Conservation (phyloP, 2,888 invertebrate genomes). For the Melanotus villosus region DNA sequence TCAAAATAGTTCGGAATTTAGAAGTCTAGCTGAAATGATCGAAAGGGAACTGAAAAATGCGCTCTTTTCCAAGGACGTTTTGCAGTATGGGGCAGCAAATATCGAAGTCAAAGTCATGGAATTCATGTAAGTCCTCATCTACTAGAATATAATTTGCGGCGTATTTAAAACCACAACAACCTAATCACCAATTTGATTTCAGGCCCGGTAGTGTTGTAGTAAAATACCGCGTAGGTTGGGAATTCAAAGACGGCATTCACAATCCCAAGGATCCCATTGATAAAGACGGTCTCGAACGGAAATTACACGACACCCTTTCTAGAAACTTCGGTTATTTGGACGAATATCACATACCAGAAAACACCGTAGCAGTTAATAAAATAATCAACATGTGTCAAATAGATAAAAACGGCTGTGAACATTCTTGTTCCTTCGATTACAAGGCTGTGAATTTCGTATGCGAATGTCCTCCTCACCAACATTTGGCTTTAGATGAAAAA, state of each 20-base stretch:
- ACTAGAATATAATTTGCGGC: constrained; percentile 1
- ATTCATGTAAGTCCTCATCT: constrained; percentile 71
- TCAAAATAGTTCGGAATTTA: constrained; percentile 75
- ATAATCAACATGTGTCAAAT: constrained; percentile 78
- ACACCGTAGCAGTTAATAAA: constrained; percentile 71
- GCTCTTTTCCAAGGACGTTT: constrained; percentile 70
- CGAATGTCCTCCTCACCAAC: constrained; percentile 74
- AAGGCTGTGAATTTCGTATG: constrained; percentile 75
- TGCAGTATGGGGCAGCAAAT: constrained; percentile 71
- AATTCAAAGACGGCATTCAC: constrained; percentile 69
- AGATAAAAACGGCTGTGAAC: constrained; percentile 74
- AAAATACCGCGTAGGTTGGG: constrained; percentile 78
- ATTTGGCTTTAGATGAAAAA: constrained; percentile 69
- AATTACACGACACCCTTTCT: constrained; percentile 70
- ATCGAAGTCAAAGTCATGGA: constrained; percentile 75
- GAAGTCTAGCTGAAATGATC: constrained; percentile 73
- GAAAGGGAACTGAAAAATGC: constrained; percentile 74
- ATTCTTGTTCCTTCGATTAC: constrained; percentile 79
- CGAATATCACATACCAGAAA: constrained; percentile 66
- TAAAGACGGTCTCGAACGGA: constrained; percentile 67
- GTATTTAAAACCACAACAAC: neutral
- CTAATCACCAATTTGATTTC: constrained; percentile 42
- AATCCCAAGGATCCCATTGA: constrained; percentile 71
- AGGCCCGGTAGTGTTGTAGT: constrained; percentile 78
- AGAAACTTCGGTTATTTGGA: constrained; percentile 70